Conservation (phyloP, 2,888 invertebrate genomes). For the Drosophila villosipedis region DNA sequence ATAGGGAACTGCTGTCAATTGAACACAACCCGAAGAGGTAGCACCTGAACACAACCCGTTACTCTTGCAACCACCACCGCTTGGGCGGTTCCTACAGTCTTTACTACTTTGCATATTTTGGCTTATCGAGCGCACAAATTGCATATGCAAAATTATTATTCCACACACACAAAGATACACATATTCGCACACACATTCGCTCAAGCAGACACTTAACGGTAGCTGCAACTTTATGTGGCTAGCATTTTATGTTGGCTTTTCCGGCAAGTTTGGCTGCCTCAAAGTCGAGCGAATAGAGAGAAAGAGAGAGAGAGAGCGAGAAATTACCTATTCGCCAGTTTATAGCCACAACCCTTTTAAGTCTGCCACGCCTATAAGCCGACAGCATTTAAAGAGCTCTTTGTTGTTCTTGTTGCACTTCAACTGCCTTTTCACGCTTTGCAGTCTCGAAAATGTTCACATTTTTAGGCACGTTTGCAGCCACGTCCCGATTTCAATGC, state of each 20-base stretch:
- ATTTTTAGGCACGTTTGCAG: conserved; percentile 76
- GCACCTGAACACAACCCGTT: conserved; percentile 10
- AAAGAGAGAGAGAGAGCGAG: conserved; percentile 51
- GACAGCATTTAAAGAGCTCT: conserved; percentile 38
- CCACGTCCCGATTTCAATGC: conserved; percentile 58
- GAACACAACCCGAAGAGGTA: conserved; percentile 1
- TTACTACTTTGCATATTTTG: conserved; percentile 72
- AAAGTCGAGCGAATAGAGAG: conserved; percentile 8
- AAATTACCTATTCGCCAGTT: conserved; percentile 71
- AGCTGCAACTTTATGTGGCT: conserved; percentile 39
- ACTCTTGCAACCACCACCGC: not conserved
- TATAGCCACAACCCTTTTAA: conserved; percentile 49
- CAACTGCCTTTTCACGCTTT: conserved; percentile 74
- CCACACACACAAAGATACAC: conserved; percentile 31
- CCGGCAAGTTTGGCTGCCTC: conserved; percentile 28
- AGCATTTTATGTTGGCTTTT: conserved; percentile 68
- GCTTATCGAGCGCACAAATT: conserved; percentile 69
- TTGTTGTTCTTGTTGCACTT: conserved; percentile 39
- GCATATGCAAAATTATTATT: conserved; percentile 70
- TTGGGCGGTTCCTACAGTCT: conserved; percentile 10
- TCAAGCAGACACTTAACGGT: conserved; percentile 5
- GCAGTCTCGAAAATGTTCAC: conserved; percentile 65
- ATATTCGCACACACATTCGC: conserved; percentile 4
- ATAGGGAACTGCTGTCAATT: conserved; percentile 53
- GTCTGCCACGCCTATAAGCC: conserved; percentile 53